Evolutionary conservation across 2,888 invertebrate species (phyloP), one percentile per base, ranked within the genome.

Genomic region (Amblyjoppa proteus): DNA sequence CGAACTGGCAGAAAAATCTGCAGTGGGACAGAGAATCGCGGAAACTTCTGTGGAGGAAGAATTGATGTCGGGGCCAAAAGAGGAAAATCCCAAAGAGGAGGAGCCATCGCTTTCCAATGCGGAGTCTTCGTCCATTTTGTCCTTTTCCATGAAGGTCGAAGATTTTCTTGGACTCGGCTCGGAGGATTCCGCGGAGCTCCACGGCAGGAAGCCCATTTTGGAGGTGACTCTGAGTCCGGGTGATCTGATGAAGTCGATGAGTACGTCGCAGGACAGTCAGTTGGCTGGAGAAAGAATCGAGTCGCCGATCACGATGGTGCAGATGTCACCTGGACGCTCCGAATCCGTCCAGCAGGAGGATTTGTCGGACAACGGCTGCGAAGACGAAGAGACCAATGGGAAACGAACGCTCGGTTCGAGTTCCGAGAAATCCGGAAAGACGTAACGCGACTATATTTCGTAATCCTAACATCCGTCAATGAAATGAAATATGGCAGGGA

Each of bases 231-330:
- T 87, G 66, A 87, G 81, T 0, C 86, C 88, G 3, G 75, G 86
- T 5, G 83, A 88, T 61, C 51, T 87, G 13, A 79, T 84, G 81
- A 87, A 86, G 69, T 86, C 87, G 4, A 76, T 66, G 51, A 87
- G 84, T 31, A 51, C 81, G 38, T 89, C 89, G 0, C 88, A 89
- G 70, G 87, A 88, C 25, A 89, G 88, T 64, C 88, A 88, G 51
- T 66, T 85, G 6, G 86, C 88, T 25, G 87, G 85, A 20, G 90
- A 87, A 7, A 86, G 89, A 58, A 77, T 81, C 1, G 86, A 87
- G 38, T 88, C 90, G 3, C 90, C 90, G 16, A 84, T 90, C 11
- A 90, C 90, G 38, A 90, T 90, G 89, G 89, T 90, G 85, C 90
- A 90, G 61, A 89, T 89, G 51, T 88, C 81, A 1, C 88, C 90